Conservation (phyloP, 2,113 vertebrate species). For the Etia nguti region DNA sequence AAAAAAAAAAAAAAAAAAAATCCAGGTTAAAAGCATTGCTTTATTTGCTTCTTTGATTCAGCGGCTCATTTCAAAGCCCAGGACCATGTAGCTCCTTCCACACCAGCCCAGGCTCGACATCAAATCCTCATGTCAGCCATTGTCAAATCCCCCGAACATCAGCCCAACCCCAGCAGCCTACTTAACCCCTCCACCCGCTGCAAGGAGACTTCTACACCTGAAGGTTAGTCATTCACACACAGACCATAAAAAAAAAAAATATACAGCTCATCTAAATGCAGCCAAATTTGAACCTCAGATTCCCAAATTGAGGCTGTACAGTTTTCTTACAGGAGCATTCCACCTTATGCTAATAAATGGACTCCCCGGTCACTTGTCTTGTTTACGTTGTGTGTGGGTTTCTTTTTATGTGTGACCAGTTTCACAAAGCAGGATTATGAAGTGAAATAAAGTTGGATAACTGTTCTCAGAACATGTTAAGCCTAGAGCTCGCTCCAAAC, state of each 20-base stretch:
- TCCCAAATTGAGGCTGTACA: neutral
- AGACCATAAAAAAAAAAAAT: neutral
- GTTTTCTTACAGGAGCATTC: neutral
- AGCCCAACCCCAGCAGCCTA: slow-evolving; percentile 90
- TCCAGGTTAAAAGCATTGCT: neutral
- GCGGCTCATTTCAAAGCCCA: slow-evolving; percentile 93
- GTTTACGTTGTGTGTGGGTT: slow-evolving; percentile 4
- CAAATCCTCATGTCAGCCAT: slow-evolving; percentile 98
- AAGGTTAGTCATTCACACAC: slow-evolving; percentile 73
- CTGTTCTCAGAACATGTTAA: slow-evolving; percentile 12
- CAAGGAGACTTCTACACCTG: slow-evolving; percentile 91
- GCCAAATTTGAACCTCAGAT: neutral
- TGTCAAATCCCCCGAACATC: slow-evolving; percentile 94
- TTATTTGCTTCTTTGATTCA: slow-evolving; percentile 43
- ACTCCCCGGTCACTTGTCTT: slow-evolving; percentile 20
- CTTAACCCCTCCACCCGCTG: slow-evolving; percentile 88
- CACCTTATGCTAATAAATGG: neutral
- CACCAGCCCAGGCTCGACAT: slow-evolving; percentile 90
- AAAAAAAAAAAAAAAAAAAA: too few relatives aligned
- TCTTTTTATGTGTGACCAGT: slow-evolving; percentile 9
- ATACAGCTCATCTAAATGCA: neutral
- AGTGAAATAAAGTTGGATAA: slow-evolving; percentile 25
- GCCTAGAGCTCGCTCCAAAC: neutral
- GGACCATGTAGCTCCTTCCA: slow-evolving; percentile 86
- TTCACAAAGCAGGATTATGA: slow-evolving; percentile 35